Evolutionary conservation across 2,113 vertebrate genomes (phyloP).

Genomic region (Bungarus multicinctus): DNA sequence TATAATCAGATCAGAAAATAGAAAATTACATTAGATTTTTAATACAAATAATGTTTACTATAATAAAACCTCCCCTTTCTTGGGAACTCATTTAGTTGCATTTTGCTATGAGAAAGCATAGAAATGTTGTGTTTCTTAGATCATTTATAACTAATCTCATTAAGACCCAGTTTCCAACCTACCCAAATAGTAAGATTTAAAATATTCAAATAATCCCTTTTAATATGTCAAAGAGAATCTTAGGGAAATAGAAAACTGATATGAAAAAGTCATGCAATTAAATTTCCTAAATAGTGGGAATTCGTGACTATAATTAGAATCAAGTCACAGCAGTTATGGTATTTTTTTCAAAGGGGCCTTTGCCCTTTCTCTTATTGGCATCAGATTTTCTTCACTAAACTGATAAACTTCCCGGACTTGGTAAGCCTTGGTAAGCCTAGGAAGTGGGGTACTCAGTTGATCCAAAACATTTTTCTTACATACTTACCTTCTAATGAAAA

Average conservation of each 20-base stretch:
- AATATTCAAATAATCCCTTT: slow-evolving; percentile 5
- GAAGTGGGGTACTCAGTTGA: background rate
- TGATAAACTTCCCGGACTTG: background rate
- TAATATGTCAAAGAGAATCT: slow-evolving; percentile 7
- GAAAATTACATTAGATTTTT: background rate
- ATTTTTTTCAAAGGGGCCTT: background rate
- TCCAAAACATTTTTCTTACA: background rate
- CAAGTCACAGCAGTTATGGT: background rate
- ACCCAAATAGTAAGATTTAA: background rate
- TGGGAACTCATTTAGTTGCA: background rate
- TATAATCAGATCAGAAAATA: background rate
- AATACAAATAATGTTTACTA: slow-evolving; percentile 6
- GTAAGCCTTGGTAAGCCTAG: background rate
- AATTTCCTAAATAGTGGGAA: background rate
- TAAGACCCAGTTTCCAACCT: background rate
- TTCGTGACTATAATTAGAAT: background rate
- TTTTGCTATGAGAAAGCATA: background rate
- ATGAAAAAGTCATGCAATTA: slow-evolving; percentile 10
- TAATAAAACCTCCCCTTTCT: background rate
- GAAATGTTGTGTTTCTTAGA: background rate
- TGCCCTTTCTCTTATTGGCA: background rate
- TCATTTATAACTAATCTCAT: slow-evolving; percentile 2
- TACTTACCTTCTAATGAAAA: background rate
- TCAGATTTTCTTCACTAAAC: background rate
- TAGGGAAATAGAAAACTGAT: background rate